Base-by-base conservation (phyloP, 2,888 invertebrate species). In the Epinotia demarniana region DNA sequence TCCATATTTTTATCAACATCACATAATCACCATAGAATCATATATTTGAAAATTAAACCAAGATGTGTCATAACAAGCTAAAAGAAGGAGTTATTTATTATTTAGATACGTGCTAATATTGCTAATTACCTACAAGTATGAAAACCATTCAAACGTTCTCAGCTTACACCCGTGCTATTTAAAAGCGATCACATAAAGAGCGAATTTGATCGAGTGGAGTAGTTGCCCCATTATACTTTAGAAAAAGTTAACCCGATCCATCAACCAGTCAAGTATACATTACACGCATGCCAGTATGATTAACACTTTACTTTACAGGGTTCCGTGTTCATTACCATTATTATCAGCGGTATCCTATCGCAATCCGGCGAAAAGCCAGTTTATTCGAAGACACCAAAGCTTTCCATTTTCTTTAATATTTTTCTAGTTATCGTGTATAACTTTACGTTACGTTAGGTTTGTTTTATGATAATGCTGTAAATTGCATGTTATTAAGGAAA, bases 161-260 rank as follows among this genome's bases (percentile, higher is more conserved):
- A 18, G n/a, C 46, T 60, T 46, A 46, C 23, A 43, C 43, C 8
- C 19, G 4, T 16, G 55, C 57, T 16, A 60, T 69, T 46, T 60
- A 69, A 69, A 68, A 46, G 58, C 58, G 69, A 69, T 69, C 69
- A 18, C 43, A 60, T 43, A 69, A 69, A 69, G 64, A 71, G 49
- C 70, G 13, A 49, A 61, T 61, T 62, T 70, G 70, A 67, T 61
- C 53, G 63, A 70, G 18, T 60, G 39, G 8, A 75, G 58, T 75
- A 53, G 70, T 75, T 39, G 66, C 64, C 58, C 64, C 58, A 70
- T 70, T 74, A 60, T 53, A 53, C 64, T 49, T 58, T 46, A 60
- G 64, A 71, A 53, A 58, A 66, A 23, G 55, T 18, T 70, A 64
- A 75, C 70, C 60, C 64, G 70, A 75, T 75, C 75, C 60, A 75